phyloP scores from a whole-genome alignment of 2,113 vertebrate species.

The Neopipo cinnamomea region DNA sequence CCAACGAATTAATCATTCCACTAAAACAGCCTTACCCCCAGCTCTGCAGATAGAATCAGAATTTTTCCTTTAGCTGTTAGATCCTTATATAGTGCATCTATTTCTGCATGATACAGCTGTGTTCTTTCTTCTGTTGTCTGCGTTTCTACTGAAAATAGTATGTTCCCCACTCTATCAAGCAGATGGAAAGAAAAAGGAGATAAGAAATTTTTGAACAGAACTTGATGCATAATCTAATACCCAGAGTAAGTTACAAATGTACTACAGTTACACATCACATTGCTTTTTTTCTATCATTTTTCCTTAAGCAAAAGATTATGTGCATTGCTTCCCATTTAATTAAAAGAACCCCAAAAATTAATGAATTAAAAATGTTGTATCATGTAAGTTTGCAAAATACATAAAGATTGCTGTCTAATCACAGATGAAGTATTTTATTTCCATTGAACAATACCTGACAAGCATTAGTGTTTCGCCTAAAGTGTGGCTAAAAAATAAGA shows the following conservation, averaged over 20 bases:
- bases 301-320: not conserved
- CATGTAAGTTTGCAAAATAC: not conserved
- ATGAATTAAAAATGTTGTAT: not conserved
- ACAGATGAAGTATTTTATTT: not conserved
- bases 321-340: not conserved
- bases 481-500: not conserved
- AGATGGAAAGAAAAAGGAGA: not conserved
- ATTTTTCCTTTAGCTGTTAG: constrained; percentile 93
- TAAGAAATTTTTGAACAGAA: not conserved
- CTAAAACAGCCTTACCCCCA: constrained; percentile 79
- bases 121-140: constrained; percentile 97
- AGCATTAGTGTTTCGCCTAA: not conserved
- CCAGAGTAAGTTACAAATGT: not conserved
- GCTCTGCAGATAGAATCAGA: constrained; percentile 89
- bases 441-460: not conserved
- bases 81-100: constrained; percentile 95
- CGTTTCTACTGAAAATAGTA: constrained; percentile 96
- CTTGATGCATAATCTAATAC: not conserved
- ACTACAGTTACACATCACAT: not conserved
- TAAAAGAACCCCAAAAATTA: not conserved
- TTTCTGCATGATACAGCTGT: constrained; percentile 94
- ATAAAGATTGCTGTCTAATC: not conserved
- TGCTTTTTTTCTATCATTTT: not conserved
- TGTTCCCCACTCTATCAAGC: constrained; percentile 87
- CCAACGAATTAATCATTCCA: not conserved